Base-by-base conservation (phyloP, 2,888 invertebrate genomes). In the Drosophila picticornis region DNA sequence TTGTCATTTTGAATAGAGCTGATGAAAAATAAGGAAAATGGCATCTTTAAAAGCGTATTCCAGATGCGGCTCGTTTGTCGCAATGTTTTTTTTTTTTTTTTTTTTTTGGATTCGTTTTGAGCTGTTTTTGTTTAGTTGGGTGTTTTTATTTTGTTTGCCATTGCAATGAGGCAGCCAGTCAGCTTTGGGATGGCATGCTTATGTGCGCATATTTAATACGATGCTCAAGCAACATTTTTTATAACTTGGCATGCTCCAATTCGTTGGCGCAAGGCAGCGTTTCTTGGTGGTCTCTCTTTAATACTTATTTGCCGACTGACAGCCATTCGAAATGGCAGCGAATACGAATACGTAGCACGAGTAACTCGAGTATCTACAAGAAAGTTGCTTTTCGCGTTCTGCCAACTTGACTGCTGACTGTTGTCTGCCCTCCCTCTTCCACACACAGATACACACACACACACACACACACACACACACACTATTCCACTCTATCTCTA, bases 201-300 rank as follows among this genome's bases (percentile, higher is more conserved):
- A 77, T 85, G 77, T 82, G 83, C 83, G 90, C 90, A 91, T 85
- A 85, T 78, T 78, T 72, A 90, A 85, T 91, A 90, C 76, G 72
- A 75, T 78, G 88, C 75, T 83, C 70, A 78, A 90, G 83, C 73
- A 80, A 90, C 77, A 83, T 70, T 75, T 34, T 81, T 75, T 90
- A 90, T 80, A 89, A 74, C 81, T 83, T 75, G 86, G 85, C 91
- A 90, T 91, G 87, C 87, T 87, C 87, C 81, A 87, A 83, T 87
- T 87, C 86, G 77, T 65, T 73, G 85, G 66, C 74, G 57, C 67
- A 70, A 48, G 60, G 57, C 78, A 27, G 55, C 71, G 40, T 40
- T 68, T 72, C 65, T 59, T 58, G 60, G 52, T 52, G 61, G 67
- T 80, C 75, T 70, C 58, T 65, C 46, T 36, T 27, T 55, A 16